Base-by-base conservation (phyloP, 2,797 vertebrate species). In the Crax fasciolata region DNA sequence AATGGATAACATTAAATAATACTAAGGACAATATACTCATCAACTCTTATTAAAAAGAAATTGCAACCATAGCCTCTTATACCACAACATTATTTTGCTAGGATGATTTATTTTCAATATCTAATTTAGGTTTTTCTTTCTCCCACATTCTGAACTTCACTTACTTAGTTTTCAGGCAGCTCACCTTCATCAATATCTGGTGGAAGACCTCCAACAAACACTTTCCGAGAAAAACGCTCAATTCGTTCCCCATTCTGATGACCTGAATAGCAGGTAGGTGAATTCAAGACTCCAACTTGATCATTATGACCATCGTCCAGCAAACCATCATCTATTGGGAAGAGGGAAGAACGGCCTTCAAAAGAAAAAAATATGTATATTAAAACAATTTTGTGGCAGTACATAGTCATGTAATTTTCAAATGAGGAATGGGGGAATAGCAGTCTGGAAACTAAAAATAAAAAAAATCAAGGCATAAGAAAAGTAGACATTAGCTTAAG, bases 111-210 rank as follows among this genome's bases (percentile, higher is more conserved):
- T 25, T 91, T 76, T 57, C 55, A 51, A 23, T 39, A 38, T 4
- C 71, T 19, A 19, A 24, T 49, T 57, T 44, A 51, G 4, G 0
- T 57, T 84, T 89, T 76, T 52, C 32, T 32, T 68, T 62, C 35
- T 35, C 28, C 17, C 23, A 32, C 11, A 13, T 57, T 65, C 54
- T 49, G 61, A n/a, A 63, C 10, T 8, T 4, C 43, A 28, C 39
- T 16, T 66, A 18, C 25, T 57, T 8, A 24, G 43, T 25, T 72
- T 84, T 52, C 51, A 32, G 65, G 67, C 32, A 93, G 86, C 94
- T 97, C 89, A 99, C 99, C 99, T 99, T 99, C 99, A 85, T 99
- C 99, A 62, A 99, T 99, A 96, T 99, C 99, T 5, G 99, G 99
- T 81, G 99, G 99, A 91, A 99, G 98, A 38, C 99, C 99, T 79